These are phyloP conservation scores for Aplysina aerophoba DNA, from an alignment of 37 sponge, comb jelly and placozoan genomes.

Conservation along the genomic window DNA sequence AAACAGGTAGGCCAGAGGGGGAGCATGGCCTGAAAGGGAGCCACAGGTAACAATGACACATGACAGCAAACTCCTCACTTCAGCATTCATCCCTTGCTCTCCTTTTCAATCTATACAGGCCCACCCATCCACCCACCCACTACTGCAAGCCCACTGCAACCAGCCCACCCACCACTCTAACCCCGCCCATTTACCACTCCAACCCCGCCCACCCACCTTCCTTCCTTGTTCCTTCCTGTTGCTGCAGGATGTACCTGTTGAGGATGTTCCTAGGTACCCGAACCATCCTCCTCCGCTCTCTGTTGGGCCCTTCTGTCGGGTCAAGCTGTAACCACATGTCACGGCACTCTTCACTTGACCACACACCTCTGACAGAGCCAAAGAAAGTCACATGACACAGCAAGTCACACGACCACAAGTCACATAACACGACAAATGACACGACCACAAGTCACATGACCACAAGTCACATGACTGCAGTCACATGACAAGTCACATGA, in stretches of 20 bases:
- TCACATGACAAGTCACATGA: too few species aligned
- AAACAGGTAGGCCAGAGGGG: slow-evolving; percentile 21
- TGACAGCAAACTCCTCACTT: background rate
- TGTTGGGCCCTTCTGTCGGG: slow-evolving; percentile 91
- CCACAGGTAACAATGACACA: background rate
- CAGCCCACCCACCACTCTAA: background rate
- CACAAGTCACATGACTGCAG: too few species aligned
- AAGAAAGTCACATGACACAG: too few species aligned
- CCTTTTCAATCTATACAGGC: background rate
- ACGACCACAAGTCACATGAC: background rate
- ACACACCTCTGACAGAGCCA: slow-evolving; percentile 57
- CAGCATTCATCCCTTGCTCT: background rate
- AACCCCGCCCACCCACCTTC: background rate
- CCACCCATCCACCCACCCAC: background rate
- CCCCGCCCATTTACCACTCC: background rate
- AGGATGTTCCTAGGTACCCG: slow-evolving; percentile 51
- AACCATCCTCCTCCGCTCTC: slow-evolving; percentile 81
- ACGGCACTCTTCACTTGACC: slow-evolving; percentile 75
- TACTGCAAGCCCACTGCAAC: too few species aligned
- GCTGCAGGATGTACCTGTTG: slow-evolving; percentile 66
- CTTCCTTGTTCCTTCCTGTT: background rate
- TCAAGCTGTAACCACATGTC: slow-evolving; percentile 91
- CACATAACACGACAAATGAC: too few species aligned
- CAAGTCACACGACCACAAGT: slow-evolving; percentile 5
- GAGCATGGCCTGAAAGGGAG: background rate